Evolutionary conservation across 2,888 invertebrate species (phyloP).

Genomic region (Drosophila testacea): DNA sequence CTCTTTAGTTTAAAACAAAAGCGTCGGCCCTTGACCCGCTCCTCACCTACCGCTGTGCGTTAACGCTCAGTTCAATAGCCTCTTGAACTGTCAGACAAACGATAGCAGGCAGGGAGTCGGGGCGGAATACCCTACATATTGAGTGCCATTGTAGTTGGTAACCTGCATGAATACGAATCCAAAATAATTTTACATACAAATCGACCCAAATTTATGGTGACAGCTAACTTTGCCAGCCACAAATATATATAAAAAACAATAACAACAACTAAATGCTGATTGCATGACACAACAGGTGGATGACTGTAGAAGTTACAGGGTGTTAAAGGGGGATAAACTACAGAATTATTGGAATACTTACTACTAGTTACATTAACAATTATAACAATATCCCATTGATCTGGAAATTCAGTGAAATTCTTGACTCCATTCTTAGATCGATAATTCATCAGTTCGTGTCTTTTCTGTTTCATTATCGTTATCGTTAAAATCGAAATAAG

Average conservation of each 20-base stretch:
- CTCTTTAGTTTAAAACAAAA: conserved; percentile 66
- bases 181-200: conserved; percentile 47
- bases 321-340: not conserved
- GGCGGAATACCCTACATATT: conserved; percentile 35
- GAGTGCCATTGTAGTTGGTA: conserved; percentile 44
- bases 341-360: not conserved
- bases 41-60: conserved; percentile 26
- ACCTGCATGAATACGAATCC: conserved; percentile 48
- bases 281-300: conserved; percentile 39
- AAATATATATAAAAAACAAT: conserved; percentile 3
- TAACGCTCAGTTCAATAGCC: conserved; percentile 67
- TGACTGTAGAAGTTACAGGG: not conserved
- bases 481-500: conserved; percentile 1
- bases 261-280: conserved; percentile 36
- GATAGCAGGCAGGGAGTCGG: not conserved
- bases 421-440: not conserved
- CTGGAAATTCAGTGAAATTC: not conserved
- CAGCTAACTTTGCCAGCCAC: conserved; percentile 28
- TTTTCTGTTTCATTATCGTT: not conserved
- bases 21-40: conserved; percentile 33
- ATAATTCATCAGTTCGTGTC: not conserved
- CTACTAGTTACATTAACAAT: not conserved
- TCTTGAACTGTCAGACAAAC: conserved; percentile 52
- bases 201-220: conserved; percentile 53
- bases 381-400: not conserved